These are phyloP conservation scores for Dasyprocta punctata DNA, from an alignment of 2,113 vertebrate genomes.

Conservation along the genomic window DNA sequence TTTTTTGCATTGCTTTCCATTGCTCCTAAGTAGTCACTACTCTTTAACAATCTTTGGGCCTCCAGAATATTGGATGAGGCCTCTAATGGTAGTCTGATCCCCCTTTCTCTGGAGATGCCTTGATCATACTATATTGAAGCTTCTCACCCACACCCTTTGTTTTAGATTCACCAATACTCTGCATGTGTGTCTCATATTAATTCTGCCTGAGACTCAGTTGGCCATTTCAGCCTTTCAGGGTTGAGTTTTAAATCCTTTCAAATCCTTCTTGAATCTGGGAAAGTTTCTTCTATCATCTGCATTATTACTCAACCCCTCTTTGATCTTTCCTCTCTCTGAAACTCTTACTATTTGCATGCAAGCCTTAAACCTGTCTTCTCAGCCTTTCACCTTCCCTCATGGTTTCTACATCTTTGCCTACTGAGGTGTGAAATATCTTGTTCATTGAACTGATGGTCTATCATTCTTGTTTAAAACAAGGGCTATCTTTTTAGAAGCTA, in stretches of 20 bases:
- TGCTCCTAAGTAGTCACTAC: not conserved
- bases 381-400: not conserved
- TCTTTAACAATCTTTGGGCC: not conserved
- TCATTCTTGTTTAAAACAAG: not conserved
- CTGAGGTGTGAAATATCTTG: not conserved
- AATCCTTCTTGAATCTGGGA: not conserved
- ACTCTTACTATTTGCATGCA: rapidly evolving
- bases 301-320: not conserved
- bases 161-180: not conserved
- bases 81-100: not conserved
- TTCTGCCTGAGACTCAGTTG: not conserved
- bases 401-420: not conserved
- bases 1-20: not conserved
- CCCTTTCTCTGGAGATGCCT: not conserved
- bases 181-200: not conserved
- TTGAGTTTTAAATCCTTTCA: not conserved
- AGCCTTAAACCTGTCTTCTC: not conserved
- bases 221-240: not conserved
- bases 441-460: not conserved
- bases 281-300: not conserved
- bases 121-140: not conserved
- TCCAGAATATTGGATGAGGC: not conserved
- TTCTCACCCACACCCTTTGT: not conserved
- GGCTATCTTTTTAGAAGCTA: not conserved
- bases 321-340: not conserved